Conservation (phyloP, 2,888 invertebrate species). For the Aspidiotus rigidus region DNA sequence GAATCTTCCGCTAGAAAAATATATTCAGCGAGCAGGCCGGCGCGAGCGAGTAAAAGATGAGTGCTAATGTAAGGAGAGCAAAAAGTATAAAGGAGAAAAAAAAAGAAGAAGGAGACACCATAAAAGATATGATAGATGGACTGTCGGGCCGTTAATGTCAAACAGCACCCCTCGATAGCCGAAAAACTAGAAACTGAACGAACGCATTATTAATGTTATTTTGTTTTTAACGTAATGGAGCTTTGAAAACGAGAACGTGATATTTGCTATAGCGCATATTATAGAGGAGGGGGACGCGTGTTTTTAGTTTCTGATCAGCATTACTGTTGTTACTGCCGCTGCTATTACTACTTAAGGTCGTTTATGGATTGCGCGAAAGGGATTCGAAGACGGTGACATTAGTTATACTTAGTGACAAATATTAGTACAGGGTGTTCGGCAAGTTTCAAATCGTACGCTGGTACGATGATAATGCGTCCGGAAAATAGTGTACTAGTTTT, state of each 20-base stretch:
- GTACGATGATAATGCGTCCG: no score
- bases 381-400: neutral
- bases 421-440: neutral
- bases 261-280: neutral
- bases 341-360: neutral
- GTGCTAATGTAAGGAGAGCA: no score
- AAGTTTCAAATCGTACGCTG: no score
- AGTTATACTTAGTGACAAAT: constrained; percentile 4
- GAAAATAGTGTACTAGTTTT: no score
- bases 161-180: constrained; percentile 25
- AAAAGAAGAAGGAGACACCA: constrained; percentile 8
- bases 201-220: constrained; percentile 27
- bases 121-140: constrained; percentile 31
- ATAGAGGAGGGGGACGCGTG: neutral
- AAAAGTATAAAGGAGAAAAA: neutral
- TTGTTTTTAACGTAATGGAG: constrained; percentile 32
- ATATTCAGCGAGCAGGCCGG: no score
- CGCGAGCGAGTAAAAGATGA: no score
- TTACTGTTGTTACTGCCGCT: neutral
- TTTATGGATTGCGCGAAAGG: constrained; percentile 8
- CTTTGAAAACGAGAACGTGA: constrained; percentile 18
- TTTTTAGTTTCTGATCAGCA: neutral
- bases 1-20: no score
- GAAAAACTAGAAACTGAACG: constrained; percentile 13
- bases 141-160: constrained; percentile 26